Evolutionary conservation across 1,140 invertebrate species (phyloP).

Genomic region (Rhagoletis pomonella): DNA sequence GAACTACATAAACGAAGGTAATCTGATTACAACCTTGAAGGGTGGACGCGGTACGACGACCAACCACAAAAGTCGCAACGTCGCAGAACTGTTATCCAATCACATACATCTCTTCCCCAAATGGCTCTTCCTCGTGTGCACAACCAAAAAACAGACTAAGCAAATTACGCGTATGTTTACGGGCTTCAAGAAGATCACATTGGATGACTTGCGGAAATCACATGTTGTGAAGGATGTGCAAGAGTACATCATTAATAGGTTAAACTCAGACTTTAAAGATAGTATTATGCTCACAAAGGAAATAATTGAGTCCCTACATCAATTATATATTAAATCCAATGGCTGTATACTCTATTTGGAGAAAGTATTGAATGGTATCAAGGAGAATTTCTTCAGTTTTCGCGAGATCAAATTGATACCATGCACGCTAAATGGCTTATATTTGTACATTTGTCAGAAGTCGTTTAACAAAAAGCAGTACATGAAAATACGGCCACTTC

Average conservation of each 20-base stretch:
- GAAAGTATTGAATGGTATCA: constrained; percentile 93
- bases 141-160: constrained; percentile 90
- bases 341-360: constrained; percentile 96
- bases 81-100: constrained; percentile 89
- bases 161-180: constrained; percentile 93
- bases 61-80: constrained; percentile 80
- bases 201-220: constrained; percentile 92
- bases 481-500: constrained; percentile 84
- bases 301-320: constrained; percentile 95
- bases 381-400: constrained; percentile 93
- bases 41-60: constrained; percentile 65
- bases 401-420: constrained; percentile 91
- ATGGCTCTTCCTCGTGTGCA: constrained; percentile 94
- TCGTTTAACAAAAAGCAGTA: constrained; percentile 93
- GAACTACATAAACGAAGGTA: constrained; percentile 75
- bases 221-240: constrained; percentile 94
- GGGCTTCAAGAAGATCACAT: constrained; percentile 92
- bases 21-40: constrained; percentile 72
- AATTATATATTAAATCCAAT: constrained; percentile 96
- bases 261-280: constrained; percentile 84
- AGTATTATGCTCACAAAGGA: constrained; percentile 77
- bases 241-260: constrained; percentile 92
- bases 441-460: constrained; percentile 95
- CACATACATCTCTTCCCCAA: constrained; percentile 95
- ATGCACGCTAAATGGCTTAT: constrained; percentile 94